Evolutionary conservation across 2,888 invertebrate genomes (phyloP), one percentile per base, ranked within the genome.

Genomic region (Calameuta filiformis): DNA sequence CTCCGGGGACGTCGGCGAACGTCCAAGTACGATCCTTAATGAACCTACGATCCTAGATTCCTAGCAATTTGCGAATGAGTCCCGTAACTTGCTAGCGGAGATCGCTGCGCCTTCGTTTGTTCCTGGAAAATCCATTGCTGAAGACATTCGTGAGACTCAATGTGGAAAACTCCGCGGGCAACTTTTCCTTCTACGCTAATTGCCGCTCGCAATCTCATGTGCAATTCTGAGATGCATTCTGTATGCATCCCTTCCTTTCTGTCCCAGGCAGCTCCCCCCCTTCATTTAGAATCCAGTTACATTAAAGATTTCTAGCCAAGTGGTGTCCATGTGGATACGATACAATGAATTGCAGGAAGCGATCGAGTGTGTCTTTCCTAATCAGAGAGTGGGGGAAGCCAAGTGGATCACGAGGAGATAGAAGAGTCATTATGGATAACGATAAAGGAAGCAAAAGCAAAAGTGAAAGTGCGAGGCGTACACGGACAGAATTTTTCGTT

Each of bases 61-160:
- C 31, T 75, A 80, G 82, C 84, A 83, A 85, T 86, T 85, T 83
- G 84, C 83, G 83, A 84, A 85, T 85, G 84, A 86, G 79, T 85
- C 81, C 81, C 79, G 82, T 83, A 83, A 83, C 79, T 80, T 83
- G 84, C 85, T 83, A 9, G 23, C 35, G 9, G 12, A 35, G 73
- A 11, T n/a, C 35, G 75, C 74, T 75, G 71, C 73, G 68, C 37
- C n/a, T 73, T 56, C 4, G 40, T 0, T 2, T 15, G 34, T 76
- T 73, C 31, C 76, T 74, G 12, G 35, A 11, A 31, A 77, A 69
- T 74, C 23, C 76, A 40, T 40, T 40, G 15, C 40, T 6, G 15
- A 15, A 40, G 40, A 40, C 15, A 15, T 40, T 40, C 40, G 15
- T 6, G 40, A 40, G 40, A 40, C 15, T 15, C 15, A 15, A 40